Evolutionary conservation across 2,113 vertebrate genomes (phyloP).

Genomic region (Carassius gibelio): DNA sequence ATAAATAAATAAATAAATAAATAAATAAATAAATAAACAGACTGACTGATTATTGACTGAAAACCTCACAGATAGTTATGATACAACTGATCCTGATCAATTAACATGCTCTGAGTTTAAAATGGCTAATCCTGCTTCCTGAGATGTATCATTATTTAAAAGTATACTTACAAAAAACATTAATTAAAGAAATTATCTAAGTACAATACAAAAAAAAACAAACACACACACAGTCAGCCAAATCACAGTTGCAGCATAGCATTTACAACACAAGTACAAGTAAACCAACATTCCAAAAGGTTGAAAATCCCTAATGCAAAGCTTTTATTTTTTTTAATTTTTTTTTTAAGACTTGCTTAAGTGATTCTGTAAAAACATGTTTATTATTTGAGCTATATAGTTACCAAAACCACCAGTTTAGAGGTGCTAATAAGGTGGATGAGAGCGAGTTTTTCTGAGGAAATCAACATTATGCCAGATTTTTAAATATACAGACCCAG

Average conservation of each 20-base stretch:
- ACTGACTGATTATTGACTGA: no score
- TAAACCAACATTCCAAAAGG: neutral
- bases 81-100: no score
- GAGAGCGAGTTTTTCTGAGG: neutral
- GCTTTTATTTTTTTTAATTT: neutral
- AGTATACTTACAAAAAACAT: neutral
- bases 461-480: neutral
- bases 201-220: neutral
- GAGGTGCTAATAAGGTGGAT: neutral
- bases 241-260: neutral
- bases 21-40: neutral
- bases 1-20: neutral
- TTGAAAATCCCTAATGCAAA: neutral
- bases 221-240: no score
- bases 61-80: no score
- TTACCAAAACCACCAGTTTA: neutral
- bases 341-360: neutral
- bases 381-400: neutral
- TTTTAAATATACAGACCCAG: neutral
- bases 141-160: neutral
- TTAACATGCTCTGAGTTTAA: neutral
- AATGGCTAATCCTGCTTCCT: neutral
- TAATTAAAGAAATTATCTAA: neutral
- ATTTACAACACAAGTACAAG: neutral
- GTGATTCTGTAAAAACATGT: neutral